Conservation (phyloP, 2,797 vertebrate genomes). For the Zalophus californianus region DNA sequence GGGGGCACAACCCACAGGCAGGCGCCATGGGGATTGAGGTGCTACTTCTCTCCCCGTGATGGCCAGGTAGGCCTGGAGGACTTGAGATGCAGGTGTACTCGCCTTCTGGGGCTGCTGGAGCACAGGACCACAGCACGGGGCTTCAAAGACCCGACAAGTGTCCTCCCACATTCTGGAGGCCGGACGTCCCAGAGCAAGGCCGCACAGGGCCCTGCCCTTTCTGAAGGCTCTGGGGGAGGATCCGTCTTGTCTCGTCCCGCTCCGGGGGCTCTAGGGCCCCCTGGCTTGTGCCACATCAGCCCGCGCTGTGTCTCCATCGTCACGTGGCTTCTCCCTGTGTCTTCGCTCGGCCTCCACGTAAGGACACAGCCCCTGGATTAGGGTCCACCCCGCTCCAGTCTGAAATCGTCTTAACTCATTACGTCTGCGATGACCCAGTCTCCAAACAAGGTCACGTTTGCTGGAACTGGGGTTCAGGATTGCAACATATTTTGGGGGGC, state of each 20-base stretch:
- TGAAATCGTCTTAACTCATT: no score
- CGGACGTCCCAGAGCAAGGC: neutral
- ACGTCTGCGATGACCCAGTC: neutral
- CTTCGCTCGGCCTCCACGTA: neutral
- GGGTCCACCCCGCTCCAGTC: neutral
- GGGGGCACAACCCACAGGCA: neutral
- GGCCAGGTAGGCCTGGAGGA: neutral
- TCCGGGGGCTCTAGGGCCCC: neutral
- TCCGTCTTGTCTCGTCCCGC: neutral
- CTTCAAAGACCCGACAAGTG: no score
- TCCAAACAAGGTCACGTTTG: neutral
- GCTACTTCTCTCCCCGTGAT: neutral
- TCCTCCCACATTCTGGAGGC: accelerated
- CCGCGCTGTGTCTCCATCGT: neutral
- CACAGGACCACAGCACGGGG: no score
- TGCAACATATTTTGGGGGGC: neutral
- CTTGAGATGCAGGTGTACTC: neutral
- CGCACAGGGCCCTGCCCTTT: accelerated
- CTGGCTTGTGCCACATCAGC: neutral
- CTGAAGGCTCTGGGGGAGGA: neutral
- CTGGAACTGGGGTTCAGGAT: neutral
- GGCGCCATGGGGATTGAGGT: neutral
- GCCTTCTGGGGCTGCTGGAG: neutral
- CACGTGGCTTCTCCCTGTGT: accelerated
- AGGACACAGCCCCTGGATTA: neutral